phyloP scores from a whole-genome alignment of 1,140 invertebrate species.

The Neodiprion pinetum region DNA sequence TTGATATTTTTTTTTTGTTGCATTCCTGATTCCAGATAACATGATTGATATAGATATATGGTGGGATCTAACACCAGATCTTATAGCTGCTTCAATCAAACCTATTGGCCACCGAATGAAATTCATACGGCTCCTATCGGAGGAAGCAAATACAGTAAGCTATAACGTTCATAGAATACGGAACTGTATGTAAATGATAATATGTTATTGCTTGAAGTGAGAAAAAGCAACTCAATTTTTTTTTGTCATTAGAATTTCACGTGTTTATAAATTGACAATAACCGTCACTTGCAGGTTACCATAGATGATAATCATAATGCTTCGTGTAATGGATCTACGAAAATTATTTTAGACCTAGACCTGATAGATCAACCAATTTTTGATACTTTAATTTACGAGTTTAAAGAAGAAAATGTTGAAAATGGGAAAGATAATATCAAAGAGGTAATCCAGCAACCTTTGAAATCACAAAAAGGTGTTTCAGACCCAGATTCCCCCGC shows the following conservation, averaged over 20 bases:
- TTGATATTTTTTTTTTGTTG: too few relatives aligned
- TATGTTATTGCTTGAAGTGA: too few relatives aligned
- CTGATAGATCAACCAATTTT: neutral
- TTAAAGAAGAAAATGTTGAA: neutral
- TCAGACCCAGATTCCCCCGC: neutral
- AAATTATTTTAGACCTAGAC: neutral
- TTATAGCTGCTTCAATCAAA: neutral
- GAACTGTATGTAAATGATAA: too few relatives aligned
- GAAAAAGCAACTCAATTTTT: neutral
- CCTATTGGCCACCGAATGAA: neutral
- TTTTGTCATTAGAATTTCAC: neutral
- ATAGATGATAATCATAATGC: neutral
- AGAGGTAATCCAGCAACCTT: neutral
- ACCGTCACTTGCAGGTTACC: neutral
- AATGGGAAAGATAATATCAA: neutral
- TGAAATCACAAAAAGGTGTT: neutral
- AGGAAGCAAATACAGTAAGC: neutral
- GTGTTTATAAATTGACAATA: neutral
- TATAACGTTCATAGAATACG: neutral
- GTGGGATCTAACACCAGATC: slow-evolving; percentile 1
- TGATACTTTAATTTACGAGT: neutral
- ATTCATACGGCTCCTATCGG: neutral
- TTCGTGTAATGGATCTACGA: neutral
- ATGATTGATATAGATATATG: neutral
- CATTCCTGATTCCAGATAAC: neutral